Evolutionary conservation across 2,888 invertebrate species (phyloP), one percentile per base, ranked within the genome.

Genomic region (Brassicogethes aeneus): DNA sequence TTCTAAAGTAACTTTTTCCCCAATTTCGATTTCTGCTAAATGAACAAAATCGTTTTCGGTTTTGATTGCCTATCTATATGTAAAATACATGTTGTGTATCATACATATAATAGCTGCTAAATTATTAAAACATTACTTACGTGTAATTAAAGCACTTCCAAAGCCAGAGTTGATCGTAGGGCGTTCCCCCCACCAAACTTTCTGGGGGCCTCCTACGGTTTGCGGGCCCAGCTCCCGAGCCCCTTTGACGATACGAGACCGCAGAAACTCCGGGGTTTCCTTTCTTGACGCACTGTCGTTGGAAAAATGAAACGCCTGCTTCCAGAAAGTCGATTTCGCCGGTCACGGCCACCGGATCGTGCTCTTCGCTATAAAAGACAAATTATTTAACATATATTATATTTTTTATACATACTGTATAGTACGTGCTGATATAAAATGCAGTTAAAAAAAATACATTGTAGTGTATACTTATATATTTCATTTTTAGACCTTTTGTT

Each of bases 121-220:
- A 23, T 7, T 7, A 23, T 23, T 23, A 23, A 23, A 7, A 7
- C 10, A 30, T 40, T 43, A 58, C 64, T 64, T 52, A 80, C 80
- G 78, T 78, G 53, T 79, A 79, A 57, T 79, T 80, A 53, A 79
- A 79, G 53, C 80, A 80, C 46, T 76, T 76, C 79, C 80, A 80
- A 66, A 79, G 72, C 80, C 80, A 80, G 1, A 80, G 68, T 14
- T 77, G 66, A 47, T 80, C 79, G 45, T 76, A 73, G 0, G 72
- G 61, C 1, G 76, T 71, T 1, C 76, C 75, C 3, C 78, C 73
- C 33, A 77, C 75, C 34, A 76, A 66, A 57, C 74, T 74, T 30
- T 77, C 72, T 13, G 76, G 74, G 0, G 75, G 54, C 63, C 70
- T 16, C 60, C 69, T 54, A 15, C 59, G 43, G 43, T 56, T 61